Evolutionary conservation across 2,113 vertebrate species (phyloP).

Genomic region (Rousettus leschenaultii): DNA sequence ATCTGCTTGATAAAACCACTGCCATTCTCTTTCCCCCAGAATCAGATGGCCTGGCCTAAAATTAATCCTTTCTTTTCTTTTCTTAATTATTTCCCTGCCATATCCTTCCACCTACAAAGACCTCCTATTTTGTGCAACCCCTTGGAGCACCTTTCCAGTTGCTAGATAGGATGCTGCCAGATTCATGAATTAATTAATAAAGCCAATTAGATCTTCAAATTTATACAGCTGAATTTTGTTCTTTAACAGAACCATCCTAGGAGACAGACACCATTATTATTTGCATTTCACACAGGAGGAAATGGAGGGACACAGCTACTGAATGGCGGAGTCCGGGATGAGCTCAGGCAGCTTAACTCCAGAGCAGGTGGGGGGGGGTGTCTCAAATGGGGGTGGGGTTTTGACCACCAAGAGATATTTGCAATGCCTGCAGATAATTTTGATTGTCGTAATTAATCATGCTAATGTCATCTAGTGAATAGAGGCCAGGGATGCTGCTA

Average conservation of each 20-base stretch:
- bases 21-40: background rate
- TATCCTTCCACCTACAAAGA: background rate
- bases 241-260: background rate
- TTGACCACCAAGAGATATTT: background rate
- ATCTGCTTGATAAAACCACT: background rate
- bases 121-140: background rate
- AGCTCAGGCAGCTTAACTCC: background rate
- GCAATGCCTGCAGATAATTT: background rate
- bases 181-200: background rate
- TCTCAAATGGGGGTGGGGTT: accelerated
- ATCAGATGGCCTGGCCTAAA: background rate
- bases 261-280: background rate
- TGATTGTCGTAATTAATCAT: background rate
- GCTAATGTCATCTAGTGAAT: background rate
- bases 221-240: too few relatives aligned
- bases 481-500: background rate
- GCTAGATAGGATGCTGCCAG: background rate
- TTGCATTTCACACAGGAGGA: background rate
- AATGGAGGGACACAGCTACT: background rate
- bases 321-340: background rate
- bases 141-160: too few relatives aligned
- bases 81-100: background rate
- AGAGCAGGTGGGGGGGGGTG: accelerated
- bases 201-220: background rate
- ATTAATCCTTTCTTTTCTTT: background rate